A percentile compares a stretch with the other conserved stretches of the same genome.
phyloP scores from a whole-genome alignment of 2,888 invertebrate genomes.

The Aspidapion aeneum region DNA sequence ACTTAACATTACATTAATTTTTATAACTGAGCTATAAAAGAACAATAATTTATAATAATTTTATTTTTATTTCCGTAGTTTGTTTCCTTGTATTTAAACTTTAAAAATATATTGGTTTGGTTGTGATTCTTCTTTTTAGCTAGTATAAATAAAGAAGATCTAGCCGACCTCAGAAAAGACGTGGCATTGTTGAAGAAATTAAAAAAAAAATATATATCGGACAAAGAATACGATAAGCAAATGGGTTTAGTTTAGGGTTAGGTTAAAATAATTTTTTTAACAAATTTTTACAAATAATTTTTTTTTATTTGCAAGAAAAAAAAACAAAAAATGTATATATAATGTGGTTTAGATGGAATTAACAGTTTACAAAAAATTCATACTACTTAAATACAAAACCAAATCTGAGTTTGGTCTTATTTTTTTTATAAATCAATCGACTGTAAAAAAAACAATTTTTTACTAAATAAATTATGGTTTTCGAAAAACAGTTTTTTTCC shows the following conservation, averaged over 20 bases:
- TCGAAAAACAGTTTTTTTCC: too few relatives aligned
- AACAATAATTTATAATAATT: too few relatives aligned
- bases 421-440: too few relatives aligned
- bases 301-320: neutral
- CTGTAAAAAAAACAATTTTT: too few relatives aligned
- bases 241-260: constrained; percentile 48
- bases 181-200: constrained; percentile 80
- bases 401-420: too few relatives aligned
- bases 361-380: constrained; percentile 1
- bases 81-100: constrained; percentile 14
- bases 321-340: too few relatives aligned
- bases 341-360: neutral
- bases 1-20: too few relatives aligned
- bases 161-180: constrained; percentile 75
- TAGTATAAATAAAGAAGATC: constrained; percentile 66
- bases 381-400: too few relatives aligned
- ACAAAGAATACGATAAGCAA: constrained; percentile 62
- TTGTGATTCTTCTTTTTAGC: constrained; percentile 18
- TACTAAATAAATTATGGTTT: too few relatives aligned
- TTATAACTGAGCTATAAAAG: too few relatives aligned
- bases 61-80: neutral
- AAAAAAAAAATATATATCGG: constrained; percentile 75
- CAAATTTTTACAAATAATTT: neutral
- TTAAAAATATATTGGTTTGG: too few relatives aligned
- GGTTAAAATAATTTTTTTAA: neutral